These are phyloP conservation scores for Eupithecia insigniata DNA, from an alignment of 2,888 invertebrate species.

Conservation along the genomic window DNA sequence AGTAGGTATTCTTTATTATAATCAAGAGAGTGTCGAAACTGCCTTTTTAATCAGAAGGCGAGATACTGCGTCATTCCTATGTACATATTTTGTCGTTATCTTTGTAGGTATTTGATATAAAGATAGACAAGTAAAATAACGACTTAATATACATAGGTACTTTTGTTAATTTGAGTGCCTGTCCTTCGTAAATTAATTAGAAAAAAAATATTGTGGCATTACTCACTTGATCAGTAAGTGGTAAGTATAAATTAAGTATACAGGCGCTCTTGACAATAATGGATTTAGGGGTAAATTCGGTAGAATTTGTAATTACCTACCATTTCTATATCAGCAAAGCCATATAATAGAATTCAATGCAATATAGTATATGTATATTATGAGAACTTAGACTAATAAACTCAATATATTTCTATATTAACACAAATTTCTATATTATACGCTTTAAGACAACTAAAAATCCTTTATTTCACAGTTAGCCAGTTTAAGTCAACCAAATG, in stretches of 20 bases:
- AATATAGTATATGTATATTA: background rate
- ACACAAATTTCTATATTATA: too few relatives aligned
- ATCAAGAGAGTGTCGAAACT: background rate
- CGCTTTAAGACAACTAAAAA: too few relatives aligned
- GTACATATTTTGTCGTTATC: background rate
- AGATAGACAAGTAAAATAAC: background rate
- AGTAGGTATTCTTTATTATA: background rate
- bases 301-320: background rate
- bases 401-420: background rate
- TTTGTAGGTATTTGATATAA: background rate
- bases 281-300: background rate
- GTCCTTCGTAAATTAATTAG: background rate
- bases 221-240: background rate
- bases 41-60: background rate
- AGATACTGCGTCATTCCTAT: background rate
- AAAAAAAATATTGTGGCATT: background rate
- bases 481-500: too few relatives aligned
- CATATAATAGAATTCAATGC: background rate
- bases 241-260: background rate
- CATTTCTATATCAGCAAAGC: background rate
- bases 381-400: background rate
- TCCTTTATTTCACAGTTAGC: too few relatives aligned
- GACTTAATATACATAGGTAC: background rate
- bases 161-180: constrained; percentile 8
- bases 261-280: background rate